A percentile compares a stretch with the other conserved stretches of the same genome.
Conservation (phyloP, 1,140 invertebrate genomes). For the Glossosoma conforme region DNA sequence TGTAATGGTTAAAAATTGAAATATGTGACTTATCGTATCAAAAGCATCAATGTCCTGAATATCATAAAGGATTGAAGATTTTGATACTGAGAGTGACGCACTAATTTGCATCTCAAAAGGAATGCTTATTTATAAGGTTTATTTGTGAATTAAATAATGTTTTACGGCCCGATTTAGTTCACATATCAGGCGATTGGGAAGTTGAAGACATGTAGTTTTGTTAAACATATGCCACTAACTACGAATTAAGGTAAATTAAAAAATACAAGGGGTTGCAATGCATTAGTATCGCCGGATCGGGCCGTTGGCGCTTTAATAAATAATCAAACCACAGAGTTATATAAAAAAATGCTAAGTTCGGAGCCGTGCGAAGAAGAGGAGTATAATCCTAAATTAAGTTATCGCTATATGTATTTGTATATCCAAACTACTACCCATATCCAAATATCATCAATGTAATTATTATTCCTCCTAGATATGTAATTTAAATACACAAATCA, state of each 20-base stretch:
- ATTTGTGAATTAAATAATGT: no score
- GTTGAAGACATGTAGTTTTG: constrained; percentile 23
- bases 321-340: constrained; percentile 10
- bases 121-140: no score
- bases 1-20: no score
- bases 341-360: constrained; percentile 16
- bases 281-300: constrained; percentile 27
- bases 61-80: neutral
- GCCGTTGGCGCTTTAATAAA: constrained; percentile 30
- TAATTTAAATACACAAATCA: constrained; percentile 30
- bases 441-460: constrained; percentile 33
- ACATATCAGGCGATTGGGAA: constrained; percentile 29
- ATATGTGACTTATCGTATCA: no score
- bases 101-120: no score
- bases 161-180: constrained; percentile 27
- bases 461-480: constrained; percentile 31
- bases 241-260: constrained; percentile 21
- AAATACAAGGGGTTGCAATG: constrained; percentile 17
- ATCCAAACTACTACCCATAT: constrained; percentile 31
- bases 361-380: constrained; percentile 15
- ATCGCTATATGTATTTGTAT: constrained; percentile 32
- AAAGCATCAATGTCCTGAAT: neutral
- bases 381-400: constrained; percentile 22
- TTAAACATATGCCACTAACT: constrained; percentile 23
- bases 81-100: no score